Evolutionary conservation across 2,113 vertebrate species (phyloP), one percentile per base, ranked within the genome.

Genomic region (Panthera leo): DNA sequence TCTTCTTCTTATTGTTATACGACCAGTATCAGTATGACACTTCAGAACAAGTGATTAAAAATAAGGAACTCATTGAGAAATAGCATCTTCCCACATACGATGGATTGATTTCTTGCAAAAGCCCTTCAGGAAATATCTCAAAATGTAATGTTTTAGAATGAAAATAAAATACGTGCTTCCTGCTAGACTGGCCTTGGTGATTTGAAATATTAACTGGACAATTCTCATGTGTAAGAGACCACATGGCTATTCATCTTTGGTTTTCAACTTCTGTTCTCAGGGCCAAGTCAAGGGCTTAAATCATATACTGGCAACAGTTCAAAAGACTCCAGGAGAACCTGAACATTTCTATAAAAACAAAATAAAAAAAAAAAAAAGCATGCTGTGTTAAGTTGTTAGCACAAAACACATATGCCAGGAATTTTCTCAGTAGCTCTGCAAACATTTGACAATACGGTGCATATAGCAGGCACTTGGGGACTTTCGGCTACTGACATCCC

Each of bases 131-230:
- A 97, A 88, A 65, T 80, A 93, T 78, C 85, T 93, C 82, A 85
- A 89, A 96, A 94, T 67, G 27, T 65, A 83, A 89, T 65, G 68
- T 93, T 94, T 79, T 42, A 89, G 83, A 71, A 95, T 5, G 3
- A 95, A 96, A 97, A 80, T 85, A 92, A 96, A 96, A 90, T 53
- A 15, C 39, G 91, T n/a, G 63, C 63, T 97, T 96, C 68, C 63
- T 80, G 15, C 36, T 58, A 70, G 68, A 51, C 71, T 76, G 78
- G 67, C 51, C 71, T 79, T 93, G 97, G 91, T 23, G 31, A 92
- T 93, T 96, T 96, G 68, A 97, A 97, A 94, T 97, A 97, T 96
- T 97, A 97, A 96, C 95, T 95, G 93, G 93, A 91, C 96, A 96
- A 82, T 93, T 97, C 73, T 96, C 79, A 14, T 48, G 36, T 95